Base-by-base conservation (phyloP, 2,797 vertebrate species). In the Echeneis naucrates region DNA sequence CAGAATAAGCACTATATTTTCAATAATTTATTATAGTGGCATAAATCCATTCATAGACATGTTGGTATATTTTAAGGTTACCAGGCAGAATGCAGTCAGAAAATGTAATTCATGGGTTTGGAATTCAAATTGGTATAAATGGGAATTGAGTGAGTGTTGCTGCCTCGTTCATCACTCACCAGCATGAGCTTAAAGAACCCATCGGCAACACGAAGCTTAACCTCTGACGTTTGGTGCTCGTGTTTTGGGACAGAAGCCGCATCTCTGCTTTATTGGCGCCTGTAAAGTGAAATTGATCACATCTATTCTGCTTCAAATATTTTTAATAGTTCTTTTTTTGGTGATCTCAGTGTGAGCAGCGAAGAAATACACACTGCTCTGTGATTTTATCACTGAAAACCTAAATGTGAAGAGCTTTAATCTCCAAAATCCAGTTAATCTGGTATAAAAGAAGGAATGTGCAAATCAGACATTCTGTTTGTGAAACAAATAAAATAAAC, bases 401-500 rank as follows among this genome's bases (percentile, higher is more conserved):
- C 37, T 42, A 12, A 58, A 21, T 58, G 21, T 26, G 10, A 45
- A 45, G 8, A 23, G 19, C 23, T 56, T 56, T 55, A 24, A 33
- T 10, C 47, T 33, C 47, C 8, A 24, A 48, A 23, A 33, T 32
- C 16, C 33, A 16, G 47, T 50, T 26, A n/a, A n/a, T n/a, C n/a
- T n/a, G n/a, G 12, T 26, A 26, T 24, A 13, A 21, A 24, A 33
- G n/a, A 33, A 44, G 13, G 13, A 8, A 32, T 6, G 38, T n/a
- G 5, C 23, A 32, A 19, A 30, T 38, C 3, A n/a, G 24, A 0
- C 16, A 27, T 61, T 17, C n/a, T n/a, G 32, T 45, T 5, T 1
- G 40, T 45, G 50, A 48, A n/a, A n/a, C n/a, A n/a, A n/a, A n/a
- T n/a, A n/a, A 59, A 32, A 47, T 32, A 38, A 42, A 69, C 13